Conservation (phyloP, 2,113 vertebrate genomes). For the Lanius ludovicianus region DNA sequence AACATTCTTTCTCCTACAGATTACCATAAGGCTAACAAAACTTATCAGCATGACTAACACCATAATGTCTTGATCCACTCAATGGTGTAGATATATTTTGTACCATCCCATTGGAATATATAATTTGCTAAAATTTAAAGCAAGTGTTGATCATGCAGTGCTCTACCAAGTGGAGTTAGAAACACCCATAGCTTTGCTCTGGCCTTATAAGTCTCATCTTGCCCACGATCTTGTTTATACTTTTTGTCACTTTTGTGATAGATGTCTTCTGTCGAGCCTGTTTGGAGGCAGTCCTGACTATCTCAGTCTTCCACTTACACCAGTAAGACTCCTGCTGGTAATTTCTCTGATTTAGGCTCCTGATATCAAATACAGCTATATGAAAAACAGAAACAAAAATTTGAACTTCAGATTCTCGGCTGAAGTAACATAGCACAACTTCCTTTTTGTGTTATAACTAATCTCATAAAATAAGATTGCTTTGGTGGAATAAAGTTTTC, state of each 20-base stretch:
- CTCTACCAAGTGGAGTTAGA: neutral
- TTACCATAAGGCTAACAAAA: neutral
- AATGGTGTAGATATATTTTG: neutral
- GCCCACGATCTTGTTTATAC: neutral
- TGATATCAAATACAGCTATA: neutral
- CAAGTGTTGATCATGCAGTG: neutral
- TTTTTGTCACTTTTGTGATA: neutral
- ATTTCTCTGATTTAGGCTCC: neutral
- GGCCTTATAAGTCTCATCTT: neutral
- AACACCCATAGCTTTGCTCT: neutral
- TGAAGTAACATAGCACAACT: neutral
- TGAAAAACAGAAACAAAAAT: neutral
- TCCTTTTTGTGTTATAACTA: neutral
- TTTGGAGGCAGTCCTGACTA: neutral
- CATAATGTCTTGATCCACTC: neutral
- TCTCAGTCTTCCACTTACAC: neutral
- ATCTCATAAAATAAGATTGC: neutral
- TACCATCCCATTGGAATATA: neutral
- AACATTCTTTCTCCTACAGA: constrained; percentile 38
- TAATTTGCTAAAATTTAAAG: neutral
- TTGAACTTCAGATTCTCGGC: neutral
- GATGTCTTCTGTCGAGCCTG: neutral
- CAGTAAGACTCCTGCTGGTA: neutral
- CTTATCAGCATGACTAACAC: neutral
- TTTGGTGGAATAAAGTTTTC: neutral